Conservation (phyloP, 2,888 invertebrate genomes). For the Bhutanitis thaidina region DNA sequence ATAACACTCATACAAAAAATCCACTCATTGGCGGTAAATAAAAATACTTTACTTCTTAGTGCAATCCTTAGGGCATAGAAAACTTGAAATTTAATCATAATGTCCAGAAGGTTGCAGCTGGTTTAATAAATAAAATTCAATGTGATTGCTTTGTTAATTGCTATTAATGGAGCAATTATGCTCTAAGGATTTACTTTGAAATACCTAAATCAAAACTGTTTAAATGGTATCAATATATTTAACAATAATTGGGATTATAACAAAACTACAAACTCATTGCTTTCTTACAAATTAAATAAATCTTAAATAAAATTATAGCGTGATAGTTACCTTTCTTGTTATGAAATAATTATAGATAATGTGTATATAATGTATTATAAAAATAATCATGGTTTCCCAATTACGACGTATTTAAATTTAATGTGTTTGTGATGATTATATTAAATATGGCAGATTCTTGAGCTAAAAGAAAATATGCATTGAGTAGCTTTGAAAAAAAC, state of each 20-base stretch:
- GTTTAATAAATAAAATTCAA: too few species aligned
- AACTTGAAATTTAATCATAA: too few species aligned
- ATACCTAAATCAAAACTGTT: too few species aligned
- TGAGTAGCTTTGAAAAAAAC: too few species aligned
- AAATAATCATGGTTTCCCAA: neutral
- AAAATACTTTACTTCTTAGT: neutral
- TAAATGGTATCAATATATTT: too few species aligned
- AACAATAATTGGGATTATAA: neutral
- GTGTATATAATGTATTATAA: neutral
- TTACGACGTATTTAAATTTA: neutral
- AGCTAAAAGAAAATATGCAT: neutral
- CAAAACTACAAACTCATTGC: neutral
- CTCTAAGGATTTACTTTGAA: too few species aligned
- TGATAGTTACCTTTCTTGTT: neutral
- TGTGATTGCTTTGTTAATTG: too few species aligned
- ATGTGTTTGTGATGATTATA: neutral
- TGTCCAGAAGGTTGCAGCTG: too few species aligned
- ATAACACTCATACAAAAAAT: constrained; percentile 42
- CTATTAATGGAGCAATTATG: too few species aligned
- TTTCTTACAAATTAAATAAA: constrained; percentile 3
- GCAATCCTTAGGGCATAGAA: neutral
- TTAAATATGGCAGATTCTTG: too few species aligned
- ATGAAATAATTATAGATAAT: neutral
- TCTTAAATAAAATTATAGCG: neutral
- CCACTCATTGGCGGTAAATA: constrained; percentile 14